A percentile compares a stretch with the other conserved stretches of the same genome.
Evolutionary conservation across 2,113 vertebrate species (phyloP).

Genomic region (Menidia beryllina): DNA sequence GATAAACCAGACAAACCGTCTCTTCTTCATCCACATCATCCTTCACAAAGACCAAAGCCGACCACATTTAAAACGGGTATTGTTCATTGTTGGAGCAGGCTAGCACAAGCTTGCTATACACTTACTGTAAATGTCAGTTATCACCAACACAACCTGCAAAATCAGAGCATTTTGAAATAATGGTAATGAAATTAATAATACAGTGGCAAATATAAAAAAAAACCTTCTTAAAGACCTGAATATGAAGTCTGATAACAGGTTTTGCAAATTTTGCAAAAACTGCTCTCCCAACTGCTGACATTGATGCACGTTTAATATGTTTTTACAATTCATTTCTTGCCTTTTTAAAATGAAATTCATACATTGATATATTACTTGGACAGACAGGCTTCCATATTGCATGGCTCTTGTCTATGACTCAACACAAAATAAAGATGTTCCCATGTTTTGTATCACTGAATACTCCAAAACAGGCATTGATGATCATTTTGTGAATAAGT

Average conservation of each 20-base stretch:
- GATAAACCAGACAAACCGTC: conserved; percentile 50
- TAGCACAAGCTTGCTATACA: neutral
- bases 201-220: neutral
- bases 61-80: conserved; percentile 72
- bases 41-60: conserved; percentile 68
- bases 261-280: neutral
- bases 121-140: neutral
- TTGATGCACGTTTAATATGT: neutral
- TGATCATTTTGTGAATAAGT: neutral
- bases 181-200: neutral
- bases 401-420: too few species aligned
- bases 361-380: too few species aligned
- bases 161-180: neutral
- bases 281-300: too few species aligned
- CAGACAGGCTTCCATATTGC: too few species aligned
- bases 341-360: too few species aligned
- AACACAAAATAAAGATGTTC: too few species aligned
- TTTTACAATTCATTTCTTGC: too few species aligned
- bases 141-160: neutral
- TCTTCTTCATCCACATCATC: conserved; percentile 54
- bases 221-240: neutral
- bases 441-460: too few species aligned
- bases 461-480: too few species aligned
- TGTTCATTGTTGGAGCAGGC: neutral
- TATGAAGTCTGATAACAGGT: too few species aligned